These are phyloP conservation scores for Catalaphyllia jardinei DNA, from an alignment of 64 coral and sea anemone species.

Conservation along the genomic window DNA sequence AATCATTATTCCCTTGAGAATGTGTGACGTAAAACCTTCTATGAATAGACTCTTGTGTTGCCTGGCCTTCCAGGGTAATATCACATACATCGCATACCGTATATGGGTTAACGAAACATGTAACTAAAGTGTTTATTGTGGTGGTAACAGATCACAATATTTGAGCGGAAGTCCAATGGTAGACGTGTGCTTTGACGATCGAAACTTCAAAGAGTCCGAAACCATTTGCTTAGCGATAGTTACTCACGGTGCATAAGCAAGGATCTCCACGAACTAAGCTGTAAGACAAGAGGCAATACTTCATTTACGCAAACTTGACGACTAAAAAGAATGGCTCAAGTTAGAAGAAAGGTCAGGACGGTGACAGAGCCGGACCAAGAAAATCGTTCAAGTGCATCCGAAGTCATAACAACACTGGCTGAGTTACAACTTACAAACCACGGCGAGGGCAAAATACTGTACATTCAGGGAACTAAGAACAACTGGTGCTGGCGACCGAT, in stretches of 20 bases:
- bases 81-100: neutral
- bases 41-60: neutral
- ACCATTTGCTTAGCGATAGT: neutral
- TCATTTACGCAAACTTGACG: neutral
- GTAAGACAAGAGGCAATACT: too few relatives aligned
- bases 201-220: neutral
- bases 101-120: neutral
- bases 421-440: constrained; percentile 35
- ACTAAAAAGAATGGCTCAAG: neutral
- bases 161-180: neutral
- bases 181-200: neutral
- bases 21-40: neutral
- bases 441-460: constrained; percentile 55
- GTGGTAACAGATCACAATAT: neutral
- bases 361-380: neutral
- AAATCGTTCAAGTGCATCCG: neutral
- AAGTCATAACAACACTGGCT: constrained; percentile 11
- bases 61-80: constrained; percentile 10
- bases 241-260: neutral
- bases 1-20: neutral
- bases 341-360: neutral
- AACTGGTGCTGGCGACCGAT: constrained; percentile 55
- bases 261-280: too few relatives aligned
- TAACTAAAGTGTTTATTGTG: too few relatives aligned
- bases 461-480: constrained; percentile 46